Evolutionary conservation across 2,113 vertebrate species (phyloP).

Genomic region (Microcebus tavaratra): DNA sequence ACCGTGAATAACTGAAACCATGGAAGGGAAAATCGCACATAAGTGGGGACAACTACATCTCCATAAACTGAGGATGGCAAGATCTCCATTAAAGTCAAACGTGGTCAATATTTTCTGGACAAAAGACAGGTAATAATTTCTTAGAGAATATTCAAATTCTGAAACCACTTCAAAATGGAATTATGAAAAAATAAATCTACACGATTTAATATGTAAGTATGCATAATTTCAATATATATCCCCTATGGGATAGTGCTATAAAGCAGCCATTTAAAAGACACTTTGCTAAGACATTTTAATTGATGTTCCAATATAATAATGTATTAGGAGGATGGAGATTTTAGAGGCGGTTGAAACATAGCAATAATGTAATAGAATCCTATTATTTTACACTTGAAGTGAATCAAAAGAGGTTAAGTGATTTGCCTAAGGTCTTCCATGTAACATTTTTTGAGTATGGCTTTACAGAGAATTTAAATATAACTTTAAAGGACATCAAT

Average conservation of each 20-base stretch:
- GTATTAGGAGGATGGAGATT: neutral
- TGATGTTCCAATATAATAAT: neutral
- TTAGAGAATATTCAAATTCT: neutral
- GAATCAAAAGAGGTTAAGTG: neutral
- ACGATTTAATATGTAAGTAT: neutral
- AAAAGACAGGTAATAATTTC: neutral
- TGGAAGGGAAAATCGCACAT: neutral
- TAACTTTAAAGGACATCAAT: neutral
- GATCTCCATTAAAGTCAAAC: neutral
- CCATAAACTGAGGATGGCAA: neutral
- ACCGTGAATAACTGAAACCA: neutral
- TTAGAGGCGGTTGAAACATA: neutral
- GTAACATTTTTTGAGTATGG: neutral
- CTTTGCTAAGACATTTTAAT: neutral
- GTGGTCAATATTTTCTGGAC: neutral
- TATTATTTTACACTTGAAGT: neutral
- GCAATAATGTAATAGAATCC: neutral
- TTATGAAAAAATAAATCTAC: neutral
- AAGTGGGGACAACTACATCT: neutral
- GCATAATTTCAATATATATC: neutral
- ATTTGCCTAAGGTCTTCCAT: neutral
- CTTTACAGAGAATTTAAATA: neutral
- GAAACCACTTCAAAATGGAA: neutral
- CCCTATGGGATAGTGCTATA: no score
- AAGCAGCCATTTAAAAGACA: neutral